These are phyloP conservation scores for Mesoclemmys tuberculata DNA, from an alignment of 2,113 vertebrate species.

Conservation along the genomic window DNA sequence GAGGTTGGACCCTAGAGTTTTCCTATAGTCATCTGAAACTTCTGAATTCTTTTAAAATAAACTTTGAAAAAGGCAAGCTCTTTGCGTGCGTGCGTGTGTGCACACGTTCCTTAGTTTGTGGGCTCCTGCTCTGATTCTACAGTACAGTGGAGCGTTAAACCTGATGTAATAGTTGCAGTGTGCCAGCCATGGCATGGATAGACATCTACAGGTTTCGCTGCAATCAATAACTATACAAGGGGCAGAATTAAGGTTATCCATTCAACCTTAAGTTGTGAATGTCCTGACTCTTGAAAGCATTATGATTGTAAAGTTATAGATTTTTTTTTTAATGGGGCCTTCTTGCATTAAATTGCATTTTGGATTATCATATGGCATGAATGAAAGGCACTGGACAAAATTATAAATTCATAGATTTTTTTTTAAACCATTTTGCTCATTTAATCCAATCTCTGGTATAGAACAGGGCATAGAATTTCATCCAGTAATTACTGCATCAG, in stretches of 20 bases:
- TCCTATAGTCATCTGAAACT: conserved; percentile 24
- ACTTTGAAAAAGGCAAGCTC: conserved; percentile 44
- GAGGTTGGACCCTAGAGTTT: conserved; percentile 48
- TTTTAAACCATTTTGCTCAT: background rate
- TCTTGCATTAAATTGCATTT: background rate
- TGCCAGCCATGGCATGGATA: background rate
- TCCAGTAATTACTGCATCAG: fast-evolving
- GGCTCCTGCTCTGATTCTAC: background rate
- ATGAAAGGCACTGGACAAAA: conserved; percentile 2
- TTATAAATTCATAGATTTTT: background rate
- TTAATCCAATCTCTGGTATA: background rate
- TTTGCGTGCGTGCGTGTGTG: conserved; percentile 46
- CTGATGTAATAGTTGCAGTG: background rate
- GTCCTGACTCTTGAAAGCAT: background rate
- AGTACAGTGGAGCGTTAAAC: background rate
- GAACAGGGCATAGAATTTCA: background rate
- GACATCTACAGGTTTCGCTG: fast-evolving
- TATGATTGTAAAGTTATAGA: background rate
- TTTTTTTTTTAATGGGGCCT: background rate
- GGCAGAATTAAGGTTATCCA: background rate
- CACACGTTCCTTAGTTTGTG: fast-evolving
- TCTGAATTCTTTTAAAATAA: conserved; percentile 39
- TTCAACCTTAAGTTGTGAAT: background rate
- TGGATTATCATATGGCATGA: background rate
- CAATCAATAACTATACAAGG: background rate